phyloP scores from a whole-genome alignment of 2,113 vertebrate species.

The Lepus americanus region DNA sequence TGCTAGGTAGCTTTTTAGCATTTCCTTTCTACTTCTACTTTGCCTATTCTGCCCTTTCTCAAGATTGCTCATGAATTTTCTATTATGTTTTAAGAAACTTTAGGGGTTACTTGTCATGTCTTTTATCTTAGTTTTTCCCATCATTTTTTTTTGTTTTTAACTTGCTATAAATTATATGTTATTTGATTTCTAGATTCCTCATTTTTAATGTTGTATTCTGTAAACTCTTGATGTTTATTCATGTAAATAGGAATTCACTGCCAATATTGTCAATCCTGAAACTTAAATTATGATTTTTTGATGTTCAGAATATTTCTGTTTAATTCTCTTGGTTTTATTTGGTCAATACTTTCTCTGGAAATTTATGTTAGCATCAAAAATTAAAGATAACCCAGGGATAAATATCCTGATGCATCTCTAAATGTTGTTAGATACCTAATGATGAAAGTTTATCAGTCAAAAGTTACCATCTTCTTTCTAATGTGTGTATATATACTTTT shows the following conservation, averaged over 20 bases:
- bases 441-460: neutral
- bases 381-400: slow-evolving; percentile 33
- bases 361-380: slow-evolving; percentile 58
- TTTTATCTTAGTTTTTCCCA: slow-evolving; percentile 44
- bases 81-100: slow-evolving; percentile 52
- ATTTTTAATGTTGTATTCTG: slow-evolving; percentile 59
- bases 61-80: slow-evolving; percentile 33
- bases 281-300: slow-evolving; percentile 49
- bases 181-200: slow-evolving; percentile 44
- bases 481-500: neutral
- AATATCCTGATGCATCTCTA: slow-evolving; percentile 14
- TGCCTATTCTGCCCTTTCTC: slow-evolving; percentile 39
- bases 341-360: slow-evolving; percentile 31
- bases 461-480: slow-evolving; percentile 37
- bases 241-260: slow-evolving; percentile 13
- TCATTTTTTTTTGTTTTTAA: neutral
- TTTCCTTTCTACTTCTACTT: neutral
- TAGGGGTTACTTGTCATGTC: neutral
- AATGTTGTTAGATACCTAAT: slow-evolving; percentile 45
- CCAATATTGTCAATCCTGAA: neutral
- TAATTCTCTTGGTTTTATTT: slow-evolving; percentile 41
- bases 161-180: neutral
- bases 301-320: slow-evolving; percentile 46
- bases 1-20: slow-evolving; percentile 14
- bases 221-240: neutral